These are phyloP conservation scores for Perca fluviatilis DNA, from an alignment of 2,113 vertebrate species.

Conservation along the genomic window DNA sequence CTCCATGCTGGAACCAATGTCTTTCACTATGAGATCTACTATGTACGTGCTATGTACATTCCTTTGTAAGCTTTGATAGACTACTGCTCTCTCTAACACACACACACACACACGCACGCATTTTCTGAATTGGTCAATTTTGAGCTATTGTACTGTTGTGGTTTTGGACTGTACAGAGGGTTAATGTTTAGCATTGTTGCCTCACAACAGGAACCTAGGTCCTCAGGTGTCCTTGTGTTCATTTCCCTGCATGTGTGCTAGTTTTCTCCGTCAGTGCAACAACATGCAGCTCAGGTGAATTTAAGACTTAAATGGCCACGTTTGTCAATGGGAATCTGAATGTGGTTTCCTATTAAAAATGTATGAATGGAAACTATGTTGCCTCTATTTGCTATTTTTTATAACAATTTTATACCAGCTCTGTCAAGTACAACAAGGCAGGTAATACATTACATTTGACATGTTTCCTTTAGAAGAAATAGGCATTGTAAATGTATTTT, in stretches of 20 bases:
- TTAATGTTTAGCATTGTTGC: neutral
- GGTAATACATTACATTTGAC: neutral
- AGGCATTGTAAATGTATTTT: neutral
- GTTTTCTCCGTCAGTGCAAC: neutral
- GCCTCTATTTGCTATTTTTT: neutral
- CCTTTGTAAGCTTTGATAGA: no score
- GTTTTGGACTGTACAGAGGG: neutral
- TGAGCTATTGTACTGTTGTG: neutral
- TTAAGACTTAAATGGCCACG: neutral
- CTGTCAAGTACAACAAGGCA: neutral
- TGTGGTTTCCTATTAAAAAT: neutral
- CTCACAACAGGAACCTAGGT: neutral
- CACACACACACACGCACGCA: no score
- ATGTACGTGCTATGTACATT: no score
- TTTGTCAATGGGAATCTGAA: neutral
- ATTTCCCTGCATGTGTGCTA: neutral
- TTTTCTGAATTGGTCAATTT: neutral
- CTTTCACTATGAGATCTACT: no score
- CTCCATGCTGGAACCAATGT: no score
- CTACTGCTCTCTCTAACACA: no score
- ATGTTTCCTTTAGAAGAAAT: neutral
- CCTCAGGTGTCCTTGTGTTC: neutral
- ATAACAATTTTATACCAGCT: neutral
- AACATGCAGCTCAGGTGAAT: constrained; percentile 1
- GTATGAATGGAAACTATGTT: neutral